phyloP scores from a whole-genome alignment of 2,888 invertebrate genomes.

The Ophion costatus region DNA sequence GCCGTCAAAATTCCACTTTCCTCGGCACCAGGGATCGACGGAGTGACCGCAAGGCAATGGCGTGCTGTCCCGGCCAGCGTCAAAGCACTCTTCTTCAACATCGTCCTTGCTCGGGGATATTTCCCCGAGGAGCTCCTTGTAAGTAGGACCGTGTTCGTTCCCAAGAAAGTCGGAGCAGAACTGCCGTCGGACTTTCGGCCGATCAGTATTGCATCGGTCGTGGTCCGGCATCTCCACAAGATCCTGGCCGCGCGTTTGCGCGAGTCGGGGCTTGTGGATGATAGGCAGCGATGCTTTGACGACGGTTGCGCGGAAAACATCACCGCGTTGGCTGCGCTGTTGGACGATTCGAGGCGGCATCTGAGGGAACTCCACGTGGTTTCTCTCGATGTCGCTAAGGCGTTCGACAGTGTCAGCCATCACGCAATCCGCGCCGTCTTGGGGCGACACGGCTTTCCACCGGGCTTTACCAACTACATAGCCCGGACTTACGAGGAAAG shows the following conservation, averaged over 20 bases:
- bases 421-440: constrained; percentile 75
- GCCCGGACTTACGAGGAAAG: constrained; percentile 13
- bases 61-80: constrained; percentile 24
- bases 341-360: constrained; percentile 68
- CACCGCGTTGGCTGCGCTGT: constrained; percentile 56
- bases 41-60: constrained; percentile 36
- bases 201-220: constrained; percentile 53
- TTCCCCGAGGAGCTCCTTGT: constrained; percentile 50
- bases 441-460: constrained; percentile 76
- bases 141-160: constrained; percentile 44
- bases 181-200: constrained; percentile 65
- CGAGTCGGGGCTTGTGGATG: constrained; percentile 47
- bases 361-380: constrained; percentile 78
- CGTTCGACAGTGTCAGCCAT: constrained; percentile 81
- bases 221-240: constrained; percentile 59
- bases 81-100: constrained; percentile 41
- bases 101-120: constrained; percentile 14
- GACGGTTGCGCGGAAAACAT: constrained; percentile 71
- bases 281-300: constrained; percentile 67
- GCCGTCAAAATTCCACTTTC: not conserved
- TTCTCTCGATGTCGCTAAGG: constrained; percentile 82
- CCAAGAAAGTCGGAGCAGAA: constrained; percentile 36
- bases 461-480: constrained; percentile 7
- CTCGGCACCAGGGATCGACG: constrained; percentile 13
- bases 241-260: constrained; percentile 57